Evolutionary conservation across 2,797 vertebrate genomes (phyloP).

Genomic region (Erpetoichthys calabaricus): DNA sequence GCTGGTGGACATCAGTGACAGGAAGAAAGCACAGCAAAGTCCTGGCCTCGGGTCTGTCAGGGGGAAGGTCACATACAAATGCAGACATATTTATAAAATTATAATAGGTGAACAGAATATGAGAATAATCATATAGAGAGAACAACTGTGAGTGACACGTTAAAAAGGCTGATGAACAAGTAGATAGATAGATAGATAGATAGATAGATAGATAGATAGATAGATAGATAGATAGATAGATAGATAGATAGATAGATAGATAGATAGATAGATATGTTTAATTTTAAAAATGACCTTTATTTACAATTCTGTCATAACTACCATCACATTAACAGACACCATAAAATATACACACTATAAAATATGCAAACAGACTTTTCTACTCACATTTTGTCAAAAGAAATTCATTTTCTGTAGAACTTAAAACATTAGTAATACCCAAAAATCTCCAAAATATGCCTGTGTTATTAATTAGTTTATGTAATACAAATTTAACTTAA

Average conservation of each 20-base stretch:
- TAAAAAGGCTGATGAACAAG: background rate
- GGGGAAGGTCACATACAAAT: too few species aligned
- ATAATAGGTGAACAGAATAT: too few species aligned
- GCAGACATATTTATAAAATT: too few species aligned
- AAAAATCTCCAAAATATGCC: background rate
- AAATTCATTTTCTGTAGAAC: background rate
- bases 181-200: background rate
- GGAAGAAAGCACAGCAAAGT: too few species aligned
- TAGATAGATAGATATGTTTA: background rate
- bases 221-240: background rate
- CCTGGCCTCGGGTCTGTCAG: too few species aligned
- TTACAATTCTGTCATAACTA: background rate
- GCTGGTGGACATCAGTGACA: too few species aligned
- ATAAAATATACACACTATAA: too few species aligned
- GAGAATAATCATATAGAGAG: background rate
- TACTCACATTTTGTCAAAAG: too few species aligned
- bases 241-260: background rate
- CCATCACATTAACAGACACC: background rate
- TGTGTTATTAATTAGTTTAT: too few species aligned
- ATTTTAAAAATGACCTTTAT: background rate
- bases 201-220: slow-evolving; percentile 1
- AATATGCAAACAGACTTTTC: too few species aligned
- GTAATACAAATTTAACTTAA: too few species aligned
- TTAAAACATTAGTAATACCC: background rate
- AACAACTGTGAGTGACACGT: background rate